Evolutionary conservation across 2,113 vertebrate species (phyloP).

Genomic region (Campylomormyrus numenius): DNA sequence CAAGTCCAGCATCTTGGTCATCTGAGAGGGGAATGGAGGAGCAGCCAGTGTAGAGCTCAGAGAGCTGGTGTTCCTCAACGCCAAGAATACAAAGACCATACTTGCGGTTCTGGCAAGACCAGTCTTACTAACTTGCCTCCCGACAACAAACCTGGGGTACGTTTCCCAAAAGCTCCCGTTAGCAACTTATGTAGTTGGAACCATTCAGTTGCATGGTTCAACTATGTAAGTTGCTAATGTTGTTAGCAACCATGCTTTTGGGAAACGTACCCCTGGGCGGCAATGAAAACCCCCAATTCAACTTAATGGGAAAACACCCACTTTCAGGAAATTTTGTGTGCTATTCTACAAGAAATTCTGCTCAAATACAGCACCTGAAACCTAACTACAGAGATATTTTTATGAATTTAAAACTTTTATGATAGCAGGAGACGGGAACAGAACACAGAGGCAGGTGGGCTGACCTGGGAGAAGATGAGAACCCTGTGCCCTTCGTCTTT

Average conservation of each 20-base stretch:
- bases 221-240: no score
- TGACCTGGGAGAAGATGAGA: conserved; percentile 95
- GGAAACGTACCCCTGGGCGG: no score
- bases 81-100: not conserved
- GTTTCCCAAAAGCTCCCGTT: no score
- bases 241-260: no score
- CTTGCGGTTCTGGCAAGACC: not conserved
- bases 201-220: no score
- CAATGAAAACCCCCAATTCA: not conserved
- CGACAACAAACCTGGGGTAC: not conserved
- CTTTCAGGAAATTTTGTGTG: not conserved
- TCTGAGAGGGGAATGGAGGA: conserved; percentile 54
- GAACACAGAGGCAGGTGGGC: not conserved
- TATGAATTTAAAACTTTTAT: not conserved
- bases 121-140: not conserved
- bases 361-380: not conserved
- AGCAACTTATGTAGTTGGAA: no score
- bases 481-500: conserved; percentile 89
- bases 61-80: not conserved
- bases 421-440: not conserved
- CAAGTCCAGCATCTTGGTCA: conserved; percentile 98
- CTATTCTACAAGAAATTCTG: not conserved
- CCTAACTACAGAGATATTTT: not conserved
- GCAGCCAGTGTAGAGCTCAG: not conserved
- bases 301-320: not conserved